Conservation (phyloP, 2,113 vertebrate species). For the Chrysochloris asiatica region DNA sequence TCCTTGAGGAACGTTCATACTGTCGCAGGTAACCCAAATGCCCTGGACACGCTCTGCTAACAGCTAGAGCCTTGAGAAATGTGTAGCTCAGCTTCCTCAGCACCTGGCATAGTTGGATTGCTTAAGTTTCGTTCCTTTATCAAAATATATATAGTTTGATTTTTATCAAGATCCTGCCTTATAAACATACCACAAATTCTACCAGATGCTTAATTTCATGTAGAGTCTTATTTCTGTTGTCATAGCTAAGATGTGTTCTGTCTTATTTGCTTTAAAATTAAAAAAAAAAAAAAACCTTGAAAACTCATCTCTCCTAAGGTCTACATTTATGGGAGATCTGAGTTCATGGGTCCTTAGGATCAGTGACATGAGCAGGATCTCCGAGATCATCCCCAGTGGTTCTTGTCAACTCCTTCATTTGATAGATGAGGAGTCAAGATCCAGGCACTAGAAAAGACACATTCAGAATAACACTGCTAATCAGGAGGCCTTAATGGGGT, state of each 20-base stretch:
- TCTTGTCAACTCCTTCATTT: background rate
- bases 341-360: background rate
- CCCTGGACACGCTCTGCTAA: background rate
- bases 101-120: slow-evolving; percentile 32
- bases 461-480: background rate
- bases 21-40: background rate
- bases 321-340: background rate
- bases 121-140: slow-evolving; percentile 61
- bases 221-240: slow-evolving; percentile 36
- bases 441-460: background rate
- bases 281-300: background rate
- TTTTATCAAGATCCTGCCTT: slow-evolving; percentile 66
- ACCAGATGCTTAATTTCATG: slow-evolving; percentile 52
- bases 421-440: background rate
- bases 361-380: background rate
- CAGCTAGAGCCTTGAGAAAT: slow-evolving; percentile 33
- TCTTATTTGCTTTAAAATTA: too few species aligned
- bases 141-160: slow-evolving; percentile 58
- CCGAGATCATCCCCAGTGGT: background rate
- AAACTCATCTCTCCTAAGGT: background rate
- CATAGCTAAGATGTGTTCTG: background rate
- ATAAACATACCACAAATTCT: slow-evolving; percentile 52
- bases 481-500: background rate
- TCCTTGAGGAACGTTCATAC: background rate
- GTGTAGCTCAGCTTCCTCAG: background rate